A percentile compares a stretch with the other conserved stretches of the same genome.
phyloP scores from a whole-genome alignment of 2,113 vertebrate species.

The Sigmodon hispidus region DNA sequence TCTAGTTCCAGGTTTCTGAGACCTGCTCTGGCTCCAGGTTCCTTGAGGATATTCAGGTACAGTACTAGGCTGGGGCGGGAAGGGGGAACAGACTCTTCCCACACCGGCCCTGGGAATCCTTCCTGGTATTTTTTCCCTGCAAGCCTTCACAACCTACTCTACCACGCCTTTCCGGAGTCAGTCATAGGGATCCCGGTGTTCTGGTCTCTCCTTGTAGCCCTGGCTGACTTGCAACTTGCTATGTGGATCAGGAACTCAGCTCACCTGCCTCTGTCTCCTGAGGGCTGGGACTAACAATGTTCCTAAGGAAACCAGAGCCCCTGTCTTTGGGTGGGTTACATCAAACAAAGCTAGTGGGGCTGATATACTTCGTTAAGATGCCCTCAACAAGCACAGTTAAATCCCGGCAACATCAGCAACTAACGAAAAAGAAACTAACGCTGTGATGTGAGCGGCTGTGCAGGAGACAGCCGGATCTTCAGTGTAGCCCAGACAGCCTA shows the following conservation, averaged over 20 bases:
- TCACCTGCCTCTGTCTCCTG: not conserved
- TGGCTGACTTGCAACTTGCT: not conserved
- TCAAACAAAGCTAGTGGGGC: not conserved
- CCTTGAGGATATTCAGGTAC: rapidly evolving
- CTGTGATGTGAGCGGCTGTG: not conserved
- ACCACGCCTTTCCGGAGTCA: not conserved
- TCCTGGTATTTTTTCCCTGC: not conserved
- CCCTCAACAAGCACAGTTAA: too few species aligned
- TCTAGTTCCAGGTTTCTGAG: not conserved
- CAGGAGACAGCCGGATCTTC: not conserved
- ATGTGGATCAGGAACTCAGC: not conserved
- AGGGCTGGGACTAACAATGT: not conserved
- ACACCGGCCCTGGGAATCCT: not conserved
- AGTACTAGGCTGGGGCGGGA: not conserved
- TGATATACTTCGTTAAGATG: not conserved
- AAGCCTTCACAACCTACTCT: too few species aligned
- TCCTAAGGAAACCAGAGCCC: not conserved
- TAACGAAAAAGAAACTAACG: not conserved
- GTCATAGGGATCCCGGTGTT: not conserved
- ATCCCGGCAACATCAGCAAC: not conserved
- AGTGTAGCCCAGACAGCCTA: not conserved
- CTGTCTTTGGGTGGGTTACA: not conserved
- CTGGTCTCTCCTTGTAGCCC: not conserved
- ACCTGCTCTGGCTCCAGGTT: not conserved
- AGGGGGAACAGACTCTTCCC: not conserved